Evolutionary conservation across 1,140 invertebrate species (phyloP).

Genomic region (Anastrepha obliqua): DNA sequence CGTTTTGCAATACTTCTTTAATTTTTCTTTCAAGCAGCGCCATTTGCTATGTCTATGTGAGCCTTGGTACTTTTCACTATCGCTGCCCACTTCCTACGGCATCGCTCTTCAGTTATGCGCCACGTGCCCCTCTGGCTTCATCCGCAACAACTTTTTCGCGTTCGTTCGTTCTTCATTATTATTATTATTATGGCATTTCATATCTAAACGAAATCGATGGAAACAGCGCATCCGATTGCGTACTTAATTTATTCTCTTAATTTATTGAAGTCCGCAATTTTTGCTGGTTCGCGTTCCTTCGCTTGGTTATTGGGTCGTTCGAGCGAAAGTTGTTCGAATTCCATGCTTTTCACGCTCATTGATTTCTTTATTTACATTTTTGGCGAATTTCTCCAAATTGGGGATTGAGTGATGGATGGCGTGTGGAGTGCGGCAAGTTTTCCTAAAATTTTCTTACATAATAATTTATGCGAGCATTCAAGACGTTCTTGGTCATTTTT

Average conservation of each 20-base stretch:
- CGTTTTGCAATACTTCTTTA: conserved; percentile 6
- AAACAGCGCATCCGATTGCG: conserved; percentile 7
- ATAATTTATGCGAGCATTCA: background rate
- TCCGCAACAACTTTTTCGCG: background rate
- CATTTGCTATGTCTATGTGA: background rate
- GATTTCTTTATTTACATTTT: conserved; percentile 33
- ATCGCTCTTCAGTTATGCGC: background rate
- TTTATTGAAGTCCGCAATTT: conserved; percentile 16
- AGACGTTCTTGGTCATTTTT: background rate
- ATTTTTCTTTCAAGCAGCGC: background rate
- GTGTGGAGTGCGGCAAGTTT: background rate
- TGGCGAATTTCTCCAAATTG: background rate
- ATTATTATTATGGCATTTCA: conserved; percentile 32
- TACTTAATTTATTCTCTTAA: conserved; percentile 48
- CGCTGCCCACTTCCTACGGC: background rate
- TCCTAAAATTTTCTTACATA: background rate
- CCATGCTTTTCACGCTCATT: conserved; percentile 29
- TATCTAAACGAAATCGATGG: conserved; percentile 29
- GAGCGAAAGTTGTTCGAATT: conserved; percentile 44
- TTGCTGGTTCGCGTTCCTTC: background rate
- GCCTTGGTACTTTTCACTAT: background rate
- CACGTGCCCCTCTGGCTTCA: background rate
- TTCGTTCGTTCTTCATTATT: conserved; percentile 31
- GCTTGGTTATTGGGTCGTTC: background rate
- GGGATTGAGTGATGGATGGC: background rate